These are phyloP conservation scores for Subacronicta megacephala DNA, from an alignment of 2,888 invertebrate species.

Conservation along the genomic window DNA sequence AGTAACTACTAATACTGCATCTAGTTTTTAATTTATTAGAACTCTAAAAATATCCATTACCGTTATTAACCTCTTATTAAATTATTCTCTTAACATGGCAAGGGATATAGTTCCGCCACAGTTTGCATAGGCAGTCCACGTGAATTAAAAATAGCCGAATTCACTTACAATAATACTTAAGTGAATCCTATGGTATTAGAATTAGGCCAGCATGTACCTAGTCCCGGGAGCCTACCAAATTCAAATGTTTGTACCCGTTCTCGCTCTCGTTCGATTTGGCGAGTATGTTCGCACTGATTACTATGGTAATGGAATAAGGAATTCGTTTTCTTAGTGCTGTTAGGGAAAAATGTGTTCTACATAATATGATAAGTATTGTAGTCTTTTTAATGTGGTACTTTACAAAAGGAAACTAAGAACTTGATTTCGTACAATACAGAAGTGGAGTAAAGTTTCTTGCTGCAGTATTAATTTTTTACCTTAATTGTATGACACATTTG, in stretches of 20 bases:
- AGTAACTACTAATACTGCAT: not conserved
- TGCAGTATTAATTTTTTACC: no score
- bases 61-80: conserved; percentile 18
- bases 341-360: no score
- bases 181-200: conserved; percentile 32
- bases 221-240: conserved; percentile 36
- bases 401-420: no score
- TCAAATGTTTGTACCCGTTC: conserved; percentile 43
- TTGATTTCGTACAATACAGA: no score
- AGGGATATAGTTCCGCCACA: not conserved
- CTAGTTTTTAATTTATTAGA: not conserved
- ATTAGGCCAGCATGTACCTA: conserved; percentile 14
- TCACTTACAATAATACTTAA: conserved; percentile 23
- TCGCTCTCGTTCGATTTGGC: conserved; percentile 31
- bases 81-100: conserved; percentile 16
- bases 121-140: conserved; percentile 5
- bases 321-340: no score
- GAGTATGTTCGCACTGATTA: conserved; percentile 38
- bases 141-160: conserved; percentile 32
- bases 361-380: no score
- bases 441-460: no score
- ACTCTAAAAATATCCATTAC: conserved; percentile 16
- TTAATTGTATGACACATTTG: no score
- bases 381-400: no score
- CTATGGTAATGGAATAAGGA: conserved; percentile 38